Evolutionary conservation across 1,140 invertebrate species (phyloP), one percentile per base, ranked within the genome.

Genomic region (Drosophila simulans): DNA sequence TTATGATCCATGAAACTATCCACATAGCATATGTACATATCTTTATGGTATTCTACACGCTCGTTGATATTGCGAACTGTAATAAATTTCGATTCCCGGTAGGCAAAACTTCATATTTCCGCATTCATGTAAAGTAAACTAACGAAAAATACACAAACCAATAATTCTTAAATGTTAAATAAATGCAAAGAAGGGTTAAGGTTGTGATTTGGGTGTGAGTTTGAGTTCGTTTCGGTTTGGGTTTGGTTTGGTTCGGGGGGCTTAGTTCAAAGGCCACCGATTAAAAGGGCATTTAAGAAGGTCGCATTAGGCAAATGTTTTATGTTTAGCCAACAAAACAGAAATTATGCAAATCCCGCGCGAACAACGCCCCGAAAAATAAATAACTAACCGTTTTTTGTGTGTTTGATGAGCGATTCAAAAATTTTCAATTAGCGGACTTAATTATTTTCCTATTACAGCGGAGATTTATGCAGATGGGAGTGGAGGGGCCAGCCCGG

Each of bases 291-390:
- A 37, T 34, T 56, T 68, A 39, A 17, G 63, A 48, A 70, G 66
- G 65, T 69, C 65, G 34, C 34, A 66, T 66, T 68, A 54, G 65
- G 62, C 51, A 69, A 69, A 68, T 39, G 39, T 31, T 51, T 53
- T 15, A 31, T 54, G 62, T 66, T 54, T 66, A 34, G 22, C 39
- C 27, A 54, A 66, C 65, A 66, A 68, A 63, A 48, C 58, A 10
- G 35, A 62, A 35, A 42, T 70, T 70, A 70, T 70, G 66, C 51
- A 70, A 70, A 70, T 57, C 31, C 7, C 22, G n/a, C 10, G 12
- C 27, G 34, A 55, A 39, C 66, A 68, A 70, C 66, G 43, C 66
- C 66, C 49, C 40, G 13, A 46, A 48, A 64, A 56, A 37, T 20
- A 40, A 31, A 55, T 11, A 37, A 46, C 60, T 51, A 65, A 51